These are phyloP conservation scores for Erpornis zantholeuca DNA, from an alignment of 2,113 vertebrate genomes.

Conservation along the genomic window DNA sequence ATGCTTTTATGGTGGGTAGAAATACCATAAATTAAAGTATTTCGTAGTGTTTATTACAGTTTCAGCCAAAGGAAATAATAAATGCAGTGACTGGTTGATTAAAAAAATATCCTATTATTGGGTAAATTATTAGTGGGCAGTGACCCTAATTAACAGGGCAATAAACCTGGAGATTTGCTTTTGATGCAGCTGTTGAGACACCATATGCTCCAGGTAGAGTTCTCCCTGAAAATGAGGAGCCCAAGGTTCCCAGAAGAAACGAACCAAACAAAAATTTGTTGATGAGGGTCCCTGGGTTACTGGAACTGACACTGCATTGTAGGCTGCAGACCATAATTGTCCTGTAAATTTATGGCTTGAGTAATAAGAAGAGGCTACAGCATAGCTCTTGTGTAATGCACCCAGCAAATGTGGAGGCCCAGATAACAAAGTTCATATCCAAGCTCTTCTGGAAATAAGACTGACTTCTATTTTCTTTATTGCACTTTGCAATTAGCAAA, in stretches of 20 bases:
- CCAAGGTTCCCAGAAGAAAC: neutral
- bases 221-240: neutral
- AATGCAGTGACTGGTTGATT: constrained; percentile 71
- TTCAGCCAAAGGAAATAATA: constrained; percentile 74
- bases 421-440: neutral
- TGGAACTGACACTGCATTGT: constrained; percentile 7
- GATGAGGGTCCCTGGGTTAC: neutral
- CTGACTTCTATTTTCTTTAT: neutral
- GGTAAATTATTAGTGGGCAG: constrained; percentile 75
- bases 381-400: neutral
- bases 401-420: neutral
- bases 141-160: constrained; percentile 76
- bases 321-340: neutral
- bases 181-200: constrained; percentile 59
- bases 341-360: constrained; percentile 8
- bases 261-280: neutral
- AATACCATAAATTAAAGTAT: constrained; percentile 70
- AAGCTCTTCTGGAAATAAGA: neutral
- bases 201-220: constrained; percentile 41
- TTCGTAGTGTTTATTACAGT: constrained; percentile 71
- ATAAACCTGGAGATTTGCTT: constrained; percentile 71
- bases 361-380: neutral
- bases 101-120: constrained; percentile 68
- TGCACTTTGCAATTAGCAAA: neutral
- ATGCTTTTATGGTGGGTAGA: constrained; percentile 61